phyloP scores from a whole-genome alignment of 2,113 vertebrate genomes.

The Mobula birostris region DNA sequence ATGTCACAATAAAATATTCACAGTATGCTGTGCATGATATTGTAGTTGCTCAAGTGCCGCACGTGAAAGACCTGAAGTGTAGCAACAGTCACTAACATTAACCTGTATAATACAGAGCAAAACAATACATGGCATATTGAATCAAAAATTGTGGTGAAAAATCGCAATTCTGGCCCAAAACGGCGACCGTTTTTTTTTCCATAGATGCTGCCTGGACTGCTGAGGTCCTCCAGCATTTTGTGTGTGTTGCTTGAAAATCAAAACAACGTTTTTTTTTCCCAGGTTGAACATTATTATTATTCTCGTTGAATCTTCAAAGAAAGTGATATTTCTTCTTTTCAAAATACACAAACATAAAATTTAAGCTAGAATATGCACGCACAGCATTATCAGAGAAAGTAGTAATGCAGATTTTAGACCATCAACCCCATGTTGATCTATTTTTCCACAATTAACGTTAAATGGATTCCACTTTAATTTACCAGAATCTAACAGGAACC shows the following conservation, averaged over 20 bases:
- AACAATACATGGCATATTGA: neutral
- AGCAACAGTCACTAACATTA: neutral
- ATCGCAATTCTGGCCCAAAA: no score
- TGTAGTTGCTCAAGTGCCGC: neutral
- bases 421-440: neutral
- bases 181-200: no score
- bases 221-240: no score
- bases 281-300: neutral
- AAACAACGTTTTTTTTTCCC: no score
- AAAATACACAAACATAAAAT: neutral
- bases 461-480: no score
- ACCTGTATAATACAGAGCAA: no score
- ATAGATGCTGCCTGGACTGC: no score
- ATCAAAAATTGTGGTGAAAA: neutral
- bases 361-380: neutral
- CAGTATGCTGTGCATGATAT: neutral
- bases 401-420: no score
- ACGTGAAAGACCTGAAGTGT: neutral
- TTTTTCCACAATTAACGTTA: neutral
- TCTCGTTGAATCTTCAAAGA: neutral
- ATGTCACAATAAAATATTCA: neutral
- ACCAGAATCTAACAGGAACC: neutral
- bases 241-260: no score
- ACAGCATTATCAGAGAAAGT: neutral
- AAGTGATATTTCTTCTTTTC: neutral